A percentile compares a stretch with the other conserved stretches of the same genome.
Evolutionary conservation across 2,113 vertebrate species (phyloP).

Genomic region (Parotia lawesii): DNA sequence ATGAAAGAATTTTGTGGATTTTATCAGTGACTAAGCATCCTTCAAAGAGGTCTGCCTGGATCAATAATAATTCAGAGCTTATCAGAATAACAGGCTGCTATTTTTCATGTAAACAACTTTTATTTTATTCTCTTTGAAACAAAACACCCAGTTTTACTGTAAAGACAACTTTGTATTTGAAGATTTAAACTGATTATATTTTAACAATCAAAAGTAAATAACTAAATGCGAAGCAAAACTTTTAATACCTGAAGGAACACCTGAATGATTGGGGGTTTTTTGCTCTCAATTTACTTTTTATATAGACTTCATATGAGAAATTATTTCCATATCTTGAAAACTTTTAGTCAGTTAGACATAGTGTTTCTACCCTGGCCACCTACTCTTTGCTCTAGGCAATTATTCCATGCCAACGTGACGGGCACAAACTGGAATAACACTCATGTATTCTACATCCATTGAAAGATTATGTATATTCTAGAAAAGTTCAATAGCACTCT

Average conservation of each 20-base stretch:
- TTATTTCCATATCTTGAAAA: background rate
- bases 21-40: background rate
- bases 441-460: background rate
- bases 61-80: background rate
- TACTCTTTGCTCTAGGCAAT: background rate
- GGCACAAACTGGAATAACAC: background rate
- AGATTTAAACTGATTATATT: background rate
- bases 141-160: background rate
- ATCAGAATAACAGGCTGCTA: background rate
- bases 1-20: background rate
- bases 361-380: background rate
- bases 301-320: background rate
- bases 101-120: background rate
- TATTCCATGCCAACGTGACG: background rate
- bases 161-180: background rate
- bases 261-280: rapidly evolving
- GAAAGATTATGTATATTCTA: background rate
- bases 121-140: background rate
- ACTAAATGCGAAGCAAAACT: background rate
- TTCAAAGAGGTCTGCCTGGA: background rate
- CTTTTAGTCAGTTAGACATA: background rate
- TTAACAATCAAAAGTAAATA: background rate
- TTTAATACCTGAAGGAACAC: background rate
- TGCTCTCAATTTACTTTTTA: background rate
- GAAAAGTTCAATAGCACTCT: background rate